Base-by-base conservation (phyloP, 2,797 vertebrate genomes). In the Centroberyx gerrardi region DNA sequence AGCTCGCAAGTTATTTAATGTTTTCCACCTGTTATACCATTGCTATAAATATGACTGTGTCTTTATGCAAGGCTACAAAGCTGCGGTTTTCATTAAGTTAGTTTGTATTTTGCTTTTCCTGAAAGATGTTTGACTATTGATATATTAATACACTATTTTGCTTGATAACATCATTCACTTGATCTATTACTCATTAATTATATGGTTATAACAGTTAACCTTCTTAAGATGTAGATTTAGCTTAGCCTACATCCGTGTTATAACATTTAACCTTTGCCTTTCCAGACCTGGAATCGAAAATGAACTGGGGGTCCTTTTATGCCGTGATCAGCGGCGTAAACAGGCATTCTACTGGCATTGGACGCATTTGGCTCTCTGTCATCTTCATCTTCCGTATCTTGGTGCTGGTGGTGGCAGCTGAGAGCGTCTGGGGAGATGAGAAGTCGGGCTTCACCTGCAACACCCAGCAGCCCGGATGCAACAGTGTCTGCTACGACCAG, bases 311-410 rank as follows among this genome's bases (percentile, higher is more conserved):
- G 0, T 94, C 96, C 87, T 96, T 99, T 92, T 99, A 99, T 91
- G 96, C 96, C 4, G 96, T 99, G 80, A 94, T 99, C 90, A 98
- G 98, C 3, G 98, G 98, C 4, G 97, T 99, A 94, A 99, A 99
- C 93, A 97, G 98, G 90, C 97, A 99, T 86, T 99, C 98, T 5
- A 99, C 98, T 0, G 96, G 97, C 86, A 98, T 99, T 0, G 98
- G 98, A 51, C 97, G 98, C 66, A 94, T 99, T 67, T 99, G 98
- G 98, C 95, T 99, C 38, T 99, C 98, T 0, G 98, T 99, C 90
- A 98, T 99, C 91, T 99, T 99, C 94, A 98, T 99, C 92, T 99
- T 99, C 93, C 95, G 98, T 31, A 98, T 99, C 82, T 94, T 99
- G 94, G 98, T 99, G 82, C 92, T 99, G 87, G 98, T 99, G 81